phyloP scores from a whole-genome alignment of 1,140 invertebrate genomes.

The Ectropis grisescens region DNA sequence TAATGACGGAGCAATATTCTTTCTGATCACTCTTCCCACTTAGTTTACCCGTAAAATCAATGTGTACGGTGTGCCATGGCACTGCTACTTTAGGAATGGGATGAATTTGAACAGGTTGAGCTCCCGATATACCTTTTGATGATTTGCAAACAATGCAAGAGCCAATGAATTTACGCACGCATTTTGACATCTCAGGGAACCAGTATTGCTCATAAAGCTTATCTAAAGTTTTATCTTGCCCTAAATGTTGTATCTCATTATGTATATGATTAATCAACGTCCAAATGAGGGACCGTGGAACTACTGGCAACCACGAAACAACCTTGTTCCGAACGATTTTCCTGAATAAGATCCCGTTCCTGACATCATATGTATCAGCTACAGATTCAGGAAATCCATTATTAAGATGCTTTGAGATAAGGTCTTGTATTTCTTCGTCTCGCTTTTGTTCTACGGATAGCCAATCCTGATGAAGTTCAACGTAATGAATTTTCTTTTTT shows the following conservation, averaged over 20 bases:
- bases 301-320: slow-evolving; percentile 12
- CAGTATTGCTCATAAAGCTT: slow-evolving; percentile 27
- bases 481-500: slow-evolving; percentile 5
- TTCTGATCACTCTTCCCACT: no score
- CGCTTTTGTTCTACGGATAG: slow-evolving; percentile 15
- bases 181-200: slow-evolving; percentile 28
- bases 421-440: no score
- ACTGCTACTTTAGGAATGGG: slow-evolving; percentile 15
- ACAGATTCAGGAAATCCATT: no score
- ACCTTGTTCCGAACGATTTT: slow-evolving; percentile 10
- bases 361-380: slow-evolving; percentile 13
- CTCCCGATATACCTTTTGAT: slow-evolving; percentile 20
- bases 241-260: slow-evolving; percentile 15
- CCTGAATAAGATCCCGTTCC: slow-evolving; percentile 11
- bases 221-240: slow-evolving; percentile 20
- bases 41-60: slow-evolving; percentile 24
- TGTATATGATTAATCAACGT: slow-evolving; percentile 17
- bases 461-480: slow-evolving; percentile 18
- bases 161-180: slow-evolving; percentile 23
- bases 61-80: slow-evolving; percentile 31
- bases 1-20: slow-evolving; percentile 20
- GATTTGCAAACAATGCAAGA: slow-evolving; percentile 23
- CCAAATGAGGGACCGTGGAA: slow-evolving; percentile 15
- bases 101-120: slow-evolving; percentile 22
- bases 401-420: no score